Percentiles rank a stretch among this genome's conserved stretches.
Evolutionary conservation across 2,797 vertebrate genomes (phyloP).

Genomic region (Sebastes steindachneri): DNA sequence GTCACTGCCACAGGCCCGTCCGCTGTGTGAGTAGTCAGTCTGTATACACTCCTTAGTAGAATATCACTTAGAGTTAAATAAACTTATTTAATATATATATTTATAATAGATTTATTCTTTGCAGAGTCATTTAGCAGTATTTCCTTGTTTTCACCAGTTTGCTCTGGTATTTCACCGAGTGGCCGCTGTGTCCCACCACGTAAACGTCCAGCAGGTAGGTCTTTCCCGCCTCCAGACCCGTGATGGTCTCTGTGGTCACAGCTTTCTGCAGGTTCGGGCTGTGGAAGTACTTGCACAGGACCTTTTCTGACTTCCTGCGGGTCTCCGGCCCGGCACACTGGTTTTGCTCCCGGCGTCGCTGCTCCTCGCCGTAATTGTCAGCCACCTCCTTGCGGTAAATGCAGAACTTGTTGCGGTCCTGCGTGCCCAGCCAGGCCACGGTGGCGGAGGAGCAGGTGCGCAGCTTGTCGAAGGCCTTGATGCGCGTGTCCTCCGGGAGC

Average conservation of each 20-base stretch:
- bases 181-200: conserved; percentile 93
- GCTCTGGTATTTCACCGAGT: conserved; percentile 98
- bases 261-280: conserved; percentile 96
- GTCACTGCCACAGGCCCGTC: conserved; percentile 86
- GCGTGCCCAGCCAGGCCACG: conserved; percentile 96
- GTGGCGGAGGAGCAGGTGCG: conserved; percentile 95
- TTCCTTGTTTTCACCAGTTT: conserved; percentile 99
- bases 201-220: conserved; percentile 98
- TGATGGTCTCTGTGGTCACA: conserved; percentile 96
- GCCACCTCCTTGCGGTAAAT: conserved; percentile 94
- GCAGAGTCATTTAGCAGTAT: conserved; percentile 91
- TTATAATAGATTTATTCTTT: conserved; percentile 87
- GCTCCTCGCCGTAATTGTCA: conserved; percentile 89
- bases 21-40: conserved; percentile 91
- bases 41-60: conserved; percentile 86
- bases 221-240: conserved; percentile 91
- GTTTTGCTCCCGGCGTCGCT: conserved; percentile 93
- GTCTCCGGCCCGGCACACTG: conserved; percentile 94
- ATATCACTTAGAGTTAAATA: conserved; percentile 88
- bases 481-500: conserved; percentile 94
- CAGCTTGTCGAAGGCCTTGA: conserved; percentile 97
- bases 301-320: conserved; percentile 94
- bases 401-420: conserved; percentile 98
- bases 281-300: conserved; percentile 98
- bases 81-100: conserved; percentile 87